phyloP scores from a whole-genome alignment of 2,113 vertebrate species.

The Burhinus oedicnemus region DNA sequence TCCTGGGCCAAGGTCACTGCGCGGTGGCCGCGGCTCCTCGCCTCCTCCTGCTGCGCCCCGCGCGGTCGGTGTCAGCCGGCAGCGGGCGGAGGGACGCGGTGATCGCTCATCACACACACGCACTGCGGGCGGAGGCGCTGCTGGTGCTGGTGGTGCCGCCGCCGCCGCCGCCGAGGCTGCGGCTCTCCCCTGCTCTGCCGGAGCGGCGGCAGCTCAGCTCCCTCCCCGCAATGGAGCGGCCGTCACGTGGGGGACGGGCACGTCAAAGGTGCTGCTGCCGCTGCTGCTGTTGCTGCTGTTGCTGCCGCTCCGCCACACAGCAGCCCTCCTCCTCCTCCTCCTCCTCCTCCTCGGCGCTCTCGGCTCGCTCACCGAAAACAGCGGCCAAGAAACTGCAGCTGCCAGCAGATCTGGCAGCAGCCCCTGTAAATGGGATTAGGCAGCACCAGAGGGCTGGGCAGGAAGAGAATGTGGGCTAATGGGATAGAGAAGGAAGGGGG shows the following conservation, averaged over 20 bases:
- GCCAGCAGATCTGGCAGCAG: conserved; percentile 10
- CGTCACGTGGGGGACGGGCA: conserved; percentile 70
- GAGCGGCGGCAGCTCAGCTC: conserved; percentile 45
- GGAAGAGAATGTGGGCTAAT: conserved; percentile 39
- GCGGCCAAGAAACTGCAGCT: conserved; percentile 15
- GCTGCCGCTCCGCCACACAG: conserved; percentile 16
- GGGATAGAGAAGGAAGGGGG: neutral
- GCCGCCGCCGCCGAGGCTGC: conserved; percentile 38
- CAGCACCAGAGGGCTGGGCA: conserved; percentile 7
- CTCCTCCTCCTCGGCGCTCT: neutral
- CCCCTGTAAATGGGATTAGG: conserved; percentile 25
- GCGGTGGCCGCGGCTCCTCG: conserved; percentile 44
- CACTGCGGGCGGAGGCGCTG: conserved; percentile 51
- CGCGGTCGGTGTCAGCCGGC: conserved; percentile 69
- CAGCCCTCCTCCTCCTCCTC: neutral
- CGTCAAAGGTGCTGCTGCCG: conserved; percentile 65
- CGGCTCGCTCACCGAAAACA: neutral
- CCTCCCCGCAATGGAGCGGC: conserved; percentile 62
- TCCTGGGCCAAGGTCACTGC: conserved; percentile 76
- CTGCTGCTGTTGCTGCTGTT: neutral
- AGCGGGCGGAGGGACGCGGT: conserved; percentile 58
- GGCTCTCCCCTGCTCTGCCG: conserved; percentile 36
- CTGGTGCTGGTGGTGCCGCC: neutral
- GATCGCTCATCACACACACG: conserved; percentile 68
- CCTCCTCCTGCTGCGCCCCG: conserved; percentile 17